phyloP scores from a whole-genome alignment of 2,888 invertebrate genomes.

The Caenorhabditis doughertyi region DNA sequence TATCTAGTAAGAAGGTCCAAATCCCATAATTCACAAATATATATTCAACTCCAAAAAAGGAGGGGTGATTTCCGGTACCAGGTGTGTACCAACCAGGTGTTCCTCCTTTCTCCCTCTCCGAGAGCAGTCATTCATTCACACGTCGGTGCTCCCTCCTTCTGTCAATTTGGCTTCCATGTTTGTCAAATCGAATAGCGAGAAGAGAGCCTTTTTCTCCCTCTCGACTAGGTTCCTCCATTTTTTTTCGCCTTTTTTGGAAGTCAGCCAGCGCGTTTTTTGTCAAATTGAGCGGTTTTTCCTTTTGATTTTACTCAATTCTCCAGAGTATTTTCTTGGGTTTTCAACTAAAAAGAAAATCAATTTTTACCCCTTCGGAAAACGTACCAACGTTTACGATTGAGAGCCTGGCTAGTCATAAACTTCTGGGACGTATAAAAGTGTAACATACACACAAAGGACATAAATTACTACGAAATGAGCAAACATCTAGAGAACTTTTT shows the following conservation, averaged over 20 bases:
- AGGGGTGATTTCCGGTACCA: slow-evolving; percentile 25
- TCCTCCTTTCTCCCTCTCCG: background rate
- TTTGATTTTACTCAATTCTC: no score
- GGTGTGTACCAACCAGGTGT: slow-evolving; percentile 38
- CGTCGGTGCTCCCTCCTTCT: slow-evolving; percentile 43
- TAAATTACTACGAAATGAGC: slow-evolving; percentile 41
- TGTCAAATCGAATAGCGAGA: slow-evolving; percentile 49
- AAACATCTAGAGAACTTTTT: slow-evolving; percentile 7
- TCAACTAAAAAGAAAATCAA: no score
- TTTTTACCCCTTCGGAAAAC: no score
- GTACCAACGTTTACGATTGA: no score
- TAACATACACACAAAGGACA: no score
- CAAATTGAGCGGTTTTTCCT: no score
- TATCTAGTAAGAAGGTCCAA: no score
- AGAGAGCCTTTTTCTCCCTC: slow-evolving; percentile 3
- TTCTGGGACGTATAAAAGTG: slow-evolving; percentile 1
- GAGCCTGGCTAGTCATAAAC: slow-evolving; percentile 1
- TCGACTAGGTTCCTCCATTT: no score
- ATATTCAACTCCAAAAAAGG: background rate
- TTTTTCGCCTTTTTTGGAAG: no score
- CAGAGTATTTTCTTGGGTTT: no score
- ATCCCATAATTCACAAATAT: background rate
- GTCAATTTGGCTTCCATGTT: slow-evolving; percentile 47
- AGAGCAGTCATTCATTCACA: slow-evolving; percentile 50
- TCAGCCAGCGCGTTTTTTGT: no score